Evolutionary conservation across 2,113 vertebrate species (phyloP).

Genomic region (Phrynosoma blainvillii): DNA sequence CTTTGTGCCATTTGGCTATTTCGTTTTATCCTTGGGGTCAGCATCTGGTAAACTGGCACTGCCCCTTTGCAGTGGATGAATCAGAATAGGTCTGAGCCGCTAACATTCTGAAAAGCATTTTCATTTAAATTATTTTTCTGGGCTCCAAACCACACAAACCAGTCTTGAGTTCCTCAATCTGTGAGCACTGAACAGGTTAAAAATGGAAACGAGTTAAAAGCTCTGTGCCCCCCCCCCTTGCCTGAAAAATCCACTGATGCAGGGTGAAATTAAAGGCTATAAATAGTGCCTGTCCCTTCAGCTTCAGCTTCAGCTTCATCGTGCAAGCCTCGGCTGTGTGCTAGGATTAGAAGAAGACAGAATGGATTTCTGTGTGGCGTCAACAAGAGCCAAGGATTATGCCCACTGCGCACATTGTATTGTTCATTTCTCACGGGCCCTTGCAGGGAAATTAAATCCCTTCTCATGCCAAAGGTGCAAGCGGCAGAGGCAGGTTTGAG

Average conservation of each 20-base stretch:
- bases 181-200: constrained; percentile 70
- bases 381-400: constrained; percentile 77
- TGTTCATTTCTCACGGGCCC: constrained; percentile 69
- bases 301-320: constrained; percentile 60
- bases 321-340: constrained; percentile 55
- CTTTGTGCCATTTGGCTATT: not conserved
- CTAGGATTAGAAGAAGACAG: constrained; percentile 74
- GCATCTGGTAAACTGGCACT: constrained; percentile 29
- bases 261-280: constrained; percentile 76
- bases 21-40: constrained; percentile 32
- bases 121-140: constrained; percentile 51
- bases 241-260: constrained; percentile 74
- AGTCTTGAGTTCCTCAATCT: constrained; percentile 62
- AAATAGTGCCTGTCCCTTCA: constrained; percentile 75
- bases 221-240: constrained; percentile 50
- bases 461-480: constrained; percentile 69
- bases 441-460: constrained; percentile 66
- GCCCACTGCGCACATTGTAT: constrained; percentile 71
- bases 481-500: constrained; percentile 50
- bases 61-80: constrained; percentile 8
- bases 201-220: constrained; percentile 69
- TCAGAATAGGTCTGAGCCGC: rapidly evolving
- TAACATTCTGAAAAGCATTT: constrained; percentile 12
- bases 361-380: constrained; percentile 77
- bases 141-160: constrained; percentile 43